phyloP scores from a whole-genome alignment of 2,888 invertebrate species.

The Tanypteryx hageni region DNA sequence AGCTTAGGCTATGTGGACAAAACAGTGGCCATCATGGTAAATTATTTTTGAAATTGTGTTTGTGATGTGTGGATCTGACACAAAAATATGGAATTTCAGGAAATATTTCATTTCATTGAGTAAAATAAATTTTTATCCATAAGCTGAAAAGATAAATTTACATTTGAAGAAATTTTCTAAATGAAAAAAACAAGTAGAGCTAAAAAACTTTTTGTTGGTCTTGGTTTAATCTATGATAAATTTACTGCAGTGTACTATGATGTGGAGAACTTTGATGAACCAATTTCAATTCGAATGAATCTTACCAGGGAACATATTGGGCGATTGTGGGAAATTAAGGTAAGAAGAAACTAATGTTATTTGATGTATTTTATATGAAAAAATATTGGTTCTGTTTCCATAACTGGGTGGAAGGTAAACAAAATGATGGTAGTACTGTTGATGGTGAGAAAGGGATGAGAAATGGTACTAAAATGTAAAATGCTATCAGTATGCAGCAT shows the following conservation, averaged over 20 bases:
- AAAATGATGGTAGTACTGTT: no score
- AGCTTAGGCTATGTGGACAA: conserved; percentile 85
- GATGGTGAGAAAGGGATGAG: no score
- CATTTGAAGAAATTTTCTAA: not conserved
- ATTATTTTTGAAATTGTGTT: conserved; percentile 70
- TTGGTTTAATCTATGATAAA: not conserved
- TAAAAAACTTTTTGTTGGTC: not conserved
- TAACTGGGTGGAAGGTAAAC: no score
- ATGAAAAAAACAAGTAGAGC: not conserved
- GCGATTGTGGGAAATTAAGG: conserved; percentile 85
- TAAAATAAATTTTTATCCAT: no score
- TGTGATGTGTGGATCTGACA: no score
- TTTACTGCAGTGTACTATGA: conserved; percentile 82
- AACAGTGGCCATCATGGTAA: conserved; percentile 91
- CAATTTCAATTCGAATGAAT: conserved; percentile 76
- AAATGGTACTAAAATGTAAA: no score
- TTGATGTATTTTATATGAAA: no score
- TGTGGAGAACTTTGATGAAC: conserved; percentile 78
- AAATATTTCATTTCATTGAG: no score
- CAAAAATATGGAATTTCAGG: no score
- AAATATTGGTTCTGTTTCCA: no score
- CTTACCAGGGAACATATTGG: conserved; percentile 81
- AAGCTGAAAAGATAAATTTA: no score
- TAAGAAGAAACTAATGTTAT: conserved; percentile 65
- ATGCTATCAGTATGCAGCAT: no score